Evolutionary conservation across 2,113 vertebrate species (phyloP).

Genomic region (Fulmarus glacialis): DNA sequence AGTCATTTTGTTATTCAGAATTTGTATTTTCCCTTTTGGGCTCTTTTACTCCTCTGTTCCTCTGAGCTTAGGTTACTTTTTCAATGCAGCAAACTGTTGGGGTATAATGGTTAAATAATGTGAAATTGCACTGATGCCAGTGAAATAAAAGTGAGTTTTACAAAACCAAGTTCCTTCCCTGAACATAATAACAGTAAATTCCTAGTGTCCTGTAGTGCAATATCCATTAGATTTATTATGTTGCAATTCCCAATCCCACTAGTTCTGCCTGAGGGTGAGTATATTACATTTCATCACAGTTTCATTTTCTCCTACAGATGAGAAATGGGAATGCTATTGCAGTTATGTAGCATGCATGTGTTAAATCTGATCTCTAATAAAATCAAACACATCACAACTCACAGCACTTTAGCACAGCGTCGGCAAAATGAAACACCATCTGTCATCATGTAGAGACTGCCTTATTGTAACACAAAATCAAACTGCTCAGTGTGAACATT

Average conservation of each 20-base stretch:
- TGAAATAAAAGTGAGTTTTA: conserved; percentile 89
- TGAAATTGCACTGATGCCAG: conserved; percentile 86
- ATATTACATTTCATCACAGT: conserved; percentile 99
- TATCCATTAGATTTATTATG: conserved; percentile 99
- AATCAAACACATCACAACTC: conserved; percentile 98
- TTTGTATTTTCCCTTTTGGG: conserved; percentile 47
- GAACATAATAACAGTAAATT: conserved; percentile 89
- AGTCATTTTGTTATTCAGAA: conserved; percentile 38
- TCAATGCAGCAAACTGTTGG: conserved; percentile 78
- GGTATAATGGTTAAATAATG: conserved; percentile 88
- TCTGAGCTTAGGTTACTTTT: conserved; percentile 60
- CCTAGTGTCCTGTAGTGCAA: conserved; percentile 90
- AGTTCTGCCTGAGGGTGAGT: conserved; percentile 96
- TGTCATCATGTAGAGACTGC: conserved; percentile 88
- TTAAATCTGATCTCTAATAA: conserved; percentile 99
- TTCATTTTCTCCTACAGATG: conserved; percentile 99
- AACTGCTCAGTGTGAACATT: conserved; percentile 79
- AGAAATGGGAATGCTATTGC: conserved; percentile 95
- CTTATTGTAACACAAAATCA: conserved; percentile 92
- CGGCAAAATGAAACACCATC: conserved; percentile 94
- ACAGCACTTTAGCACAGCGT: conserved; percentile 89
- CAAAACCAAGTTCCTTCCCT: conserved; percentile 80
- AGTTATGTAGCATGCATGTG: conserved; percentile 97
- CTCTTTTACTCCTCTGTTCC: conserved; percentile 48
- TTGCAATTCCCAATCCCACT: conserved; percentile 95